phyloP scores from a whole-genome alignment of 1,140 invertebrate species.

The Macrobrachium nipponense region DNA sequence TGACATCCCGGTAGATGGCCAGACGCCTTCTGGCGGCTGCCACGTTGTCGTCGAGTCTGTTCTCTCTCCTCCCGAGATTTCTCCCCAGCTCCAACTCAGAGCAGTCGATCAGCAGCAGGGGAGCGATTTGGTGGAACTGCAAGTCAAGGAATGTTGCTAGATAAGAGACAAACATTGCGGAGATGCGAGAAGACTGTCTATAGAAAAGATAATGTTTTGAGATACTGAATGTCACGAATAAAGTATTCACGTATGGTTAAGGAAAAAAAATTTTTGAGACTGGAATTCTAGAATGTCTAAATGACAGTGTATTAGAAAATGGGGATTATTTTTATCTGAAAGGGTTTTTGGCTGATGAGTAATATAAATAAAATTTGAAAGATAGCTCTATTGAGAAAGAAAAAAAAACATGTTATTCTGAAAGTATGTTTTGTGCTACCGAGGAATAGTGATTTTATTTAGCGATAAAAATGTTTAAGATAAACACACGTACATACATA shows the following conservation, averaged over 20 bases:
- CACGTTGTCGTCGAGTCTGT: conserved; percentile 84
- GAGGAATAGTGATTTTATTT: not conserved
- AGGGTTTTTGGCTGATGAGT: no score
- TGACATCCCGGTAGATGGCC: conserved; percentile 85
- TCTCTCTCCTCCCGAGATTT: conserved; percentile 67
- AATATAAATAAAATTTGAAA: no score
- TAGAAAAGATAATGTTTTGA: no score
- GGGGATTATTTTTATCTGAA: no score
- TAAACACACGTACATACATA: conserved; percentile 14
- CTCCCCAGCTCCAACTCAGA: conserved; percentile 86
- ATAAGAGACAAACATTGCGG: no score
- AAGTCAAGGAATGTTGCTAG: conserved; percentile 62
- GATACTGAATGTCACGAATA: no score
- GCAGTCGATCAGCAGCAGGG: conserved; percentile 84
- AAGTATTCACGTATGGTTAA: no score
- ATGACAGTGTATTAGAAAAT: not conserved
- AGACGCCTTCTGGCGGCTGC: conserved; percentile 84
- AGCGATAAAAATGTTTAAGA: not conserved
- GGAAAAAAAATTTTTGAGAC: no score
- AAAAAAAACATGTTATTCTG: no score
- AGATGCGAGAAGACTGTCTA: no score
- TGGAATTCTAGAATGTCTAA: not conserved
- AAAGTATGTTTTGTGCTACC: no score
- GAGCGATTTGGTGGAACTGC: conserved; percentile 80
- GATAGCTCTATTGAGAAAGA: no score